Conservation (phyloP, 2,113 vertebrate species). For the Gnathonemus longibarbis region DNA sequence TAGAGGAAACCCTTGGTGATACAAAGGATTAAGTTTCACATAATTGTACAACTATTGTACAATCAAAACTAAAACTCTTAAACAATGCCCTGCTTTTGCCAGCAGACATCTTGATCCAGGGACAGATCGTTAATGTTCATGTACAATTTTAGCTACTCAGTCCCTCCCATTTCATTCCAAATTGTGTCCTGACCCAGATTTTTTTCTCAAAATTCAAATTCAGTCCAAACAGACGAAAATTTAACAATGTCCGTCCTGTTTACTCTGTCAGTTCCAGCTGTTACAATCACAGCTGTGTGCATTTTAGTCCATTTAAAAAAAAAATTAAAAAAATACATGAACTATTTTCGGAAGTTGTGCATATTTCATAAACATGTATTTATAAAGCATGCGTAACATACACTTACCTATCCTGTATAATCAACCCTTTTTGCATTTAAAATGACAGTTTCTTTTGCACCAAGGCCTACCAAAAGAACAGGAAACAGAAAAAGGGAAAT, state of each 20-base stretch:
- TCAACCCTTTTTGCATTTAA: not conserved
- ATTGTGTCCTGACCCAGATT: not conserved
- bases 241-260: not conserved
- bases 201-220: not conserved
- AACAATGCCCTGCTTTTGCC: not conserved
- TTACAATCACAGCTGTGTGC: not conserved
- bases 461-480: not conserved
- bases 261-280: not conserved
- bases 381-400: constrained; percentile 40
- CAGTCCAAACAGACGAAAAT: not conserved
- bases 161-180: not conserved
- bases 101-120: not conserved
- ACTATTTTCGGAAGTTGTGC: constrained; percentile 27
- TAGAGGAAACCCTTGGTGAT: not conserved
- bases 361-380: constrained; percentile 56
- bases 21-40: not conserved
- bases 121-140: not conserved
- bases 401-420: constrained; percentile 37
- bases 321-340: constrained; percentile 23
- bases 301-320: not conserved
- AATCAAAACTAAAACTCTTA: not conserved
- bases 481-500: not conserved
- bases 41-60: not conserved
- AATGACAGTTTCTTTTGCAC: not conserved
- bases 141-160: not conserved